Conservation (phyloP, 2,797 vertebrate genomes). For the Galago senegalensis region DNA sequence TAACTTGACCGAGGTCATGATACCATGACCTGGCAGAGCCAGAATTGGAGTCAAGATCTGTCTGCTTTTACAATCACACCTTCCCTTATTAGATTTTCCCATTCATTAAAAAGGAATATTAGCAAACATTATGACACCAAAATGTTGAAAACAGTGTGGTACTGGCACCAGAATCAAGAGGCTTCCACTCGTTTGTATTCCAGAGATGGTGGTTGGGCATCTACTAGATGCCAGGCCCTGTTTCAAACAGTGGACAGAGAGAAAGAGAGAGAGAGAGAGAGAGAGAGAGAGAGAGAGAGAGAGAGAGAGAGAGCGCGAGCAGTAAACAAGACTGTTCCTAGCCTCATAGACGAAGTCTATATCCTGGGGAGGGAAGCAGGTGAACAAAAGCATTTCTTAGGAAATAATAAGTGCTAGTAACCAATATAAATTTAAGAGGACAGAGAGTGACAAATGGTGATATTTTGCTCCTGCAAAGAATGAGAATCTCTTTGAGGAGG, state of each 20-base stretch:
- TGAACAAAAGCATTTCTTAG: neutral
- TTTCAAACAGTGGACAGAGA: neutral
- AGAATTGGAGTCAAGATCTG: conserved; percentile 34
- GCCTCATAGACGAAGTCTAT: neutral
- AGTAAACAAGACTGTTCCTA: neutral
- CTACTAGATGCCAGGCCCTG: neutral
- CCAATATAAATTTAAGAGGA: neutral
- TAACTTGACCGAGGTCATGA: neutral
- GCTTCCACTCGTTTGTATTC: neutral
- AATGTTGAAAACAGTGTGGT: neutral
- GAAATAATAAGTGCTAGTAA: neutral
- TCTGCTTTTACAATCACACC: conserved; percentile 5
- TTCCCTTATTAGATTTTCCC: neutral
- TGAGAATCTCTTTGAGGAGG: neutral
- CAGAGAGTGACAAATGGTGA: neutral
- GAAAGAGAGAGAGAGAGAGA: neutral
- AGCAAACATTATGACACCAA: neutral
- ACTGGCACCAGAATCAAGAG: neutral
- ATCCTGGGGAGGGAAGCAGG: neutral
- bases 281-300: neutral
- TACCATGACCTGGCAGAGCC: neutral
- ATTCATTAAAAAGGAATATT: neutral
- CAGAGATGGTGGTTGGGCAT: neutral
- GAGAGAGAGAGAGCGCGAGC: neutral
- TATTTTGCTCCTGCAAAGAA: conserved; percentile 47